phyloP scores from a whole-genome alignment of 2,113 vertebrate genomes.

The Apodemus speciosus region DNA sequence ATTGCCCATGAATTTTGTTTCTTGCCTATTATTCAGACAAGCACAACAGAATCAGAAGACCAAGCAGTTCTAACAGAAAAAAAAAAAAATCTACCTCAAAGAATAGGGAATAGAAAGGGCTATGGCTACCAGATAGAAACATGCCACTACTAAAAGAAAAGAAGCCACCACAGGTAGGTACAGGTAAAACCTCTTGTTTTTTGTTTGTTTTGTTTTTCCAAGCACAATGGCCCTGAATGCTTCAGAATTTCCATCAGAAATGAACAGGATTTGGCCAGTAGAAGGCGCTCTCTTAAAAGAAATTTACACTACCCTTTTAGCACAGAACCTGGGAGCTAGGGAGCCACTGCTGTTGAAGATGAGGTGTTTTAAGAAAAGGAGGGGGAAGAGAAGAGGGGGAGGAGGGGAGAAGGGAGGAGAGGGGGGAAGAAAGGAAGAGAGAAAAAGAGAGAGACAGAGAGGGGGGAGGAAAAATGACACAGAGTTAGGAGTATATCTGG shows the following conservation, averaged over 20 bases:
- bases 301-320: background rate
- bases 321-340: background rate
- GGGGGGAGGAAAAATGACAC: background rate
- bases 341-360: background rate
- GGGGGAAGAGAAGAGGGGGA: background rate
- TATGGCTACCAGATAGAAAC: background rate
- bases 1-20: background rate
- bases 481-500: background rate
- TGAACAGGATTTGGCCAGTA: constrained; percentile 64
- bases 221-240: background rate
- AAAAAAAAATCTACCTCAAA: background rate
- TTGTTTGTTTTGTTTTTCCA: background rate
- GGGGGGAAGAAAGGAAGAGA: background rate
- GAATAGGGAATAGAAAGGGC: constrained; percentile 22
- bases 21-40: background rate
- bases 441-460: accelerated
- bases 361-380: background rate
- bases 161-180: background rate
- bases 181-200: background rate
- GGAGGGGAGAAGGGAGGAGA: background rate
- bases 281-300: constrained; percentile 72
- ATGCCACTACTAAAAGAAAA: constrained; percentile 17
- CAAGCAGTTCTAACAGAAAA: background rate
- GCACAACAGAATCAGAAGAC: background rate
- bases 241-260: background rate